Percentiles rank a stretch among this genome's conserved stretches.
Conservation (phyloP, 30 jellyfish, hydroid and myxozoan genomes). For the Calvadosia cruxmelitensis region DNA sequence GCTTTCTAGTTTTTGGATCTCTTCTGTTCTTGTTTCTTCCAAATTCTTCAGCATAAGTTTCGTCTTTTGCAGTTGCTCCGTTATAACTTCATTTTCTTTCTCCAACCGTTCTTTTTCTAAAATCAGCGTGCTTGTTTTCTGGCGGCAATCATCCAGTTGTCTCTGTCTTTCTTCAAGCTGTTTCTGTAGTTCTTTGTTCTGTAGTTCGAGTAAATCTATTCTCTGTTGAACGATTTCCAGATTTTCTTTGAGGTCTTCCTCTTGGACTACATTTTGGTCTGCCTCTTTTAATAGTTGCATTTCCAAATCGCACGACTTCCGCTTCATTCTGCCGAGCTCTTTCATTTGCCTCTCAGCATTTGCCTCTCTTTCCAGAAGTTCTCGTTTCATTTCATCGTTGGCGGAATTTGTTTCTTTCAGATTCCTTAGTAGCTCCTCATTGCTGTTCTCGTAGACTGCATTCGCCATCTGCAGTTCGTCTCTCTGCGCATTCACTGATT, state of each 20-base stretch:
- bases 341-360: neutral
- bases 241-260: constrained; percentile 51
- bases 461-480: constrained; percentile 30
- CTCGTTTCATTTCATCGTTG: neutral
- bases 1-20: constrained; percentile 1
- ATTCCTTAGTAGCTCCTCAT: neutral
- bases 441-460: neutral
- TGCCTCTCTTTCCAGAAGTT: neutral
- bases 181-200: constrained; percentile 59
- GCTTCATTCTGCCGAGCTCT: neutral
- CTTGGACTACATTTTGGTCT: neutral
- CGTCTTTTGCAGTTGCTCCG: constrained; percentile 43
- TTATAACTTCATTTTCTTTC: constrained; percentile 64
- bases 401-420: neutral
- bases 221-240: constrained; percentile 53
- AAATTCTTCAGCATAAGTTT: constrained; percentile 61
- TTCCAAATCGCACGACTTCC: neutral
- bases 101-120: constrained; percentile 32
- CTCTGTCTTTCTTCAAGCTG: constrained; percentile 56
- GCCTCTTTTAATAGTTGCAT: neutral
- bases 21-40: constrained; percentile 65
- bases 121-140: constrained; percentile 47
- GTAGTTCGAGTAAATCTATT: constrained; percentile 60
- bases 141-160: constrained; percentile 49
- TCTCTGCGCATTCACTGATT: constrained; percentile 36